Percentiles rank a stretch among this genome's conserved stretches.
phyloP scores from a whole-genome alignment of 1,140 invertebrate genomes.

The Myzus persicae region DNA sequence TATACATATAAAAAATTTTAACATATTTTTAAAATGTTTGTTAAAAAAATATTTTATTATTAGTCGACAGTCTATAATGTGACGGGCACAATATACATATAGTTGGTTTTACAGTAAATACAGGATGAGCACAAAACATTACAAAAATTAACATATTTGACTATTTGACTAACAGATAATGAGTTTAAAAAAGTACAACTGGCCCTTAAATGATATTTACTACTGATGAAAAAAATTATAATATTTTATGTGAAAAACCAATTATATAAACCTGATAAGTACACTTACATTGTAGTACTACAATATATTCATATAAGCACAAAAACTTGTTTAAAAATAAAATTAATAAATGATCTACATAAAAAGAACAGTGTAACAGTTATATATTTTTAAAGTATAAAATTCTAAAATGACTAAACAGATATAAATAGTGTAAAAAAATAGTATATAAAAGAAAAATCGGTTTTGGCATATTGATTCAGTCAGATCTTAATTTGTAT shows the following conservation, averaged over 20 bases:
- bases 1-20: too few relatives aligned
- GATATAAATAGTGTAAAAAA: not conserved
- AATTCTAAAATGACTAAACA: not conserved
- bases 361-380: not conserved
- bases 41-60: too few relatives aligned
- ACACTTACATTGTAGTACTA: not conserved
- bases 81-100: not conserved
- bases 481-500: constrained; percentile 23
- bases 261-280: not conserved
- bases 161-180: not conserved
- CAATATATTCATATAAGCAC: not conserved
- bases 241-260: not conserved
- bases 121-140: not conserved
- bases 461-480: constrained; percentile 28
- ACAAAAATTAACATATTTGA: not conserved
- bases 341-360: not conserved
- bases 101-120: not conserved
- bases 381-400: constrained; percentile 4
- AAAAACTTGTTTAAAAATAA: not conserved
- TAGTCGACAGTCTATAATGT: not conserved
- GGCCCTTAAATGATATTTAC: not conserved
- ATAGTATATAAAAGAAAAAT: not conserved
- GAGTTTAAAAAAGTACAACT: not conserved
- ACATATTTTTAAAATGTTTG: not conserved
- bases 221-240: not conserved